Evolutionary conservation across 2,888 invertebrate genomes (phyloP).

Genomic region (Busseola fusca): DNA sequence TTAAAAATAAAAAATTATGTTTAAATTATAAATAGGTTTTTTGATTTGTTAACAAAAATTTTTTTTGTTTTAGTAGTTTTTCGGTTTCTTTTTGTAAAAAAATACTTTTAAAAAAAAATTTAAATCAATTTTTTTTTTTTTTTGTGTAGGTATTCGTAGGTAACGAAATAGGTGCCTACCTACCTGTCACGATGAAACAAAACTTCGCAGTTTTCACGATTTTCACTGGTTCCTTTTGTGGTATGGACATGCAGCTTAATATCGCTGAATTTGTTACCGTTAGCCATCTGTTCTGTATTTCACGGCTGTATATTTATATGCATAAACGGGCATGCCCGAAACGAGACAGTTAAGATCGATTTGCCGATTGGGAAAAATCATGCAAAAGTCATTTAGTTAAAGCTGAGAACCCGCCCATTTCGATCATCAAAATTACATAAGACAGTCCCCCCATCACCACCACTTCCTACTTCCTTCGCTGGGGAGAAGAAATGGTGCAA

Average conservation of each 20-base stretch:
- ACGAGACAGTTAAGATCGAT: background rate
- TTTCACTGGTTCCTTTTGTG: constrained; percentile 7
- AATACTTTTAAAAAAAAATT: too few relatives aligned
- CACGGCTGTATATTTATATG: constrained; percentile 7
- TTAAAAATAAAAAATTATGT: too few relatives aligned
- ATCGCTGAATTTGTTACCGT: constrained; percentile 16
- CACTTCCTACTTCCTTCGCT: too few relatives aligned
- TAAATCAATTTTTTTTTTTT: constrained; percentile 5
- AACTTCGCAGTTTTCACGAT: constrained; percentile 6
- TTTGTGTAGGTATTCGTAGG: background rate
- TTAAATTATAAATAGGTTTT: too few relatives aligned
- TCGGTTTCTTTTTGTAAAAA: too few relatives aligned
- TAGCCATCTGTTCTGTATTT: background rate
- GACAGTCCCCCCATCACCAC: too few relatives aligned
- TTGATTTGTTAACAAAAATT: too few relatives aligned
- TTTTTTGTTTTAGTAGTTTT: too few relatives aligned
- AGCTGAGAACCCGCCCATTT: too few relatives aligned
- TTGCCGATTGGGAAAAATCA: background rate
- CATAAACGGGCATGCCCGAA: constrained; percentile 1
- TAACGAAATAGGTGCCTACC: constrained; percentile 1
- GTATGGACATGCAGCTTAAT: constrained; percentile 4
- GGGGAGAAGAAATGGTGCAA: too few relatives aligned
- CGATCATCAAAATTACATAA: too few relatives aligned
- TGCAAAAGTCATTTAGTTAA: too few relatives aligned
- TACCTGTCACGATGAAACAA: constrained; percentile 5